Conservation (phyloP, 1,140 invertebrate species). For the Stenopsyche tienmushanensis region DNA sequence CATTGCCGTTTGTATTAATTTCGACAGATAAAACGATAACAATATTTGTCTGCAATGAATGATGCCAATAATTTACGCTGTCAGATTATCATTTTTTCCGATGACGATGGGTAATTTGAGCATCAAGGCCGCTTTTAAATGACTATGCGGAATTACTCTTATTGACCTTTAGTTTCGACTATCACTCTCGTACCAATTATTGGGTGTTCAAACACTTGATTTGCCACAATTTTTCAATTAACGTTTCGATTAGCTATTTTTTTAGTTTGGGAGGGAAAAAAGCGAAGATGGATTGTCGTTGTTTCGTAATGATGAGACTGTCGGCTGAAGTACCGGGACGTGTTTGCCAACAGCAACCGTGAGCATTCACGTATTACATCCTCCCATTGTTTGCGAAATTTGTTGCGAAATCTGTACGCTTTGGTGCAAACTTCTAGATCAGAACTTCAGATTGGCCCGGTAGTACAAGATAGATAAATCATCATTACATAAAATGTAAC, state of each 20-base stretch:
- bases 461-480: conserved; percentile 4
- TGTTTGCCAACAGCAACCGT: conserved; percentile 9
- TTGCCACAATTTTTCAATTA: neutral
- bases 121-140: too few species aligned
- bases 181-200: neutral
- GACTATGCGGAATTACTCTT: neutral
- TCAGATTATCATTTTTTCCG: too few species aligned
- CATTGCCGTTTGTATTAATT: too few species aligned
- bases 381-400: conserved; percentile 28
- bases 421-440: conserved; percentile 13
- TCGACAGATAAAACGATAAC: too few species aligned
- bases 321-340: neutral
- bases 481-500: too few species aligned
- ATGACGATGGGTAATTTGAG: too few species aligned
- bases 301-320: neutral
- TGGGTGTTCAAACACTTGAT: neutral
- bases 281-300: too few species aligned
- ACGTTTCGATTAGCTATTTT: neutral
- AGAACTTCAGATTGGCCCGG: neutral
- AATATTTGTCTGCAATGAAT: too few species aligned
- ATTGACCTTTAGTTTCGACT: neutral
- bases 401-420: conserved; percentile 19
- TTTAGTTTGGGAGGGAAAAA: too few species aligned
- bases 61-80: too few species aligned
- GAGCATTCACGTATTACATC: conserved; percentile 20